Evolutionary conservation across 2,113 vertebrate genomes (phyloP).

Genomic region (Poeciliopsis retropinna): DNA sequence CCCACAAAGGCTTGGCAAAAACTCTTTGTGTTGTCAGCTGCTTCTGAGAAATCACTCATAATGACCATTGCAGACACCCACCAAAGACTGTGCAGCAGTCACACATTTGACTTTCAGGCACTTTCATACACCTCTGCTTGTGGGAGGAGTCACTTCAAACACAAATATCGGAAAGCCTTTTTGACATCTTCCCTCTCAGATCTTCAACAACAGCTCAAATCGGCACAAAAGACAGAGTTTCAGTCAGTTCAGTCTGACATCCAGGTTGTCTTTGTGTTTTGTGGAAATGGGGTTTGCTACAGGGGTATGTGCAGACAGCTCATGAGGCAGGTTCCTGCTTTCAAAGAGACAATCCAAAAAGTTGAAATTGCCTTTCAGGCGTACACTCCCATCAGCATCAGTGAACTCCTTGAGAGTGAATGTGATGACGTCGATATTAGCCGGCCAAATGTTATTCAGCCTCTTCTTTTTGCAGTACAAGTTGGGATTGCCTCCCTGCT

Average conservation of each 20-base stretch:
- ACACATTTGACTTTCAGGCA: slow-evolving; percentile 67
- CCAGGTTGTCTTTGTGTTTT: slow-evolving; percentile 86
- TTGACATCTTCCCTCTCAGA: slow-evolving; percentile 77
- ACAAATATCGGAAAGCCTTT: slow-evolving; percentile 84
- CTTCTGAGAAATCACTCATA: slow-evolving; percentile 78
- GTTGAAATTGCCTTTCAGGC: slow-evolving; percentile 77
- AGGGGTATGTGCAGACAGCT: slow-evolving; percentile 81
- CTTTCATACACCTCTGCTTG: slow-evolving; percentile 87
- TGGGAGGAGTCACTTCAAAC: slow-evolving; percentile 83
- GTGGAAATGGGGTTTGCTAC: slow-evolving; percentile 82
- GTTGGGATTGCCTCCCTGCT: slow-evolving; percentile 81
- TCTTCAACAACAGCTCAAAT: slow-evolving; percentile 75
- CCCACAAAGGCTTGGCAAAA: slow-evolving; percentile 62
- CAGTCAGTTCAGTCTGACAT: slow-evolving; percentile 29
- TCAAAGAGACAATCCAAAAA: slow-evolving; percentile 82
- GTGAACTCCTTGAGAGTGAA: slow-evolving; percentile 59
- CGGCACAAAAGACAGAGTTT: slow-evolving; percentile 38
- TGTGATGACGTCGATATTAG: slow-evolving; percentile 64
- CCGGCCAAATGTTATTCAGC: slow-evolving; percentile 79
- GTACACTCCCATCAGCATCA: slow-evolving; percentile 65
- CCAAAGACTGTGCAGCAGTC: slow-evolving; percentile 68
- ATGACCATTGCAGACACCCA: slow-evolving; percentile 73
- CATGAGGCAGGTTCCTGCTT: slow-evolving; percentile 77
- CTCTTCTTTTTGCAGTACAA: slow-evolving; percentile 86
- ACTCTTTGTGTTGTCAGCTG: slow-evolving; percentile 84